Evolutionary conservation across 2,113 vertebrate species (phyloP).

Genomic region (Rhinogobius similis): DNA sequence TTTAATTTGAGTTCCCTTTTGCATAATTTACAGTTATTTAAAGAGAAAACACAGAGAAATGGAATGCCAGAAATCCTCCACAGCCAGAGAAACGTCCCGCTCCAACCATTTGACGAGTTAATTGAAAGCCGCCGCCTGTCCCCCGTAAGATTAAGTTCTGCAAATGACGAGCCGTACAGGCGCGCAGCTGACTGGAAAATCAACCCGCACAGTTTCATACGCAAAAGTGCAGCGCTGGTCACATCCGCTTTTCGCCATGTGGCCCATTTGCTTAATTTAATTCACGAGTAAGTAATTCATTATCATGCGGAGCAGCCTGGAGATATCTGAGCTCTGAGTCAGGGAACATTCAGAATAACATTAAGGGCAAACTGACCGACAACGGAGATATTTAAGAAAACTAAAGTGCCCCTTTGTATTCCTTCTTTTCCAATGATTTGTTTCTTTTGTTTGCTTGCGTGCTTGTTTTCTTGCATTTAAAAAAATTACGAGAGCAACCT

Average conservation of each 20-base stretch:
- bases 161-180: conserved; percentile 63
- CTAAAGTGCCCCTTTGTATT: too few relatives aligned
- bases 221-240: conserved; percentile 51
- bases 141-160: conserved; percentile 60
- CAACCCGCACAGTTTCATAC: conserved; percentile 39
- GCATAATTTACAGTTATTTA: background rate
- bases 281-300: conserved; percentile 59
- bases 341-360: conserved; percentile 36
- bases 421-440: too few relatives aligned
- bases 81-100: conserved; percentile 55
- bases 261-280: conserved; percentile 68
- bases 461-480: too few relatives aligned
- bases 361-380: background rate
- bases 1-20: background rate
- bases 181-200: conserved; percentile 58
- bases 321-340: conserved; percentile 49
- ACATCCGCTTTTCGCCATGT: conserved; percentile 55
- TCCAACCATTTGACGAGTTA: conserved; percentile 67
- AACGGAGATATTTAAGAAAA: background rate
- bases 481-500: too few relatives aligned
- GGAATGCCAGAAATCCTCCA: background rate
- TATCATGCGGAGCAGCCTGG: conserved; percentile 50
- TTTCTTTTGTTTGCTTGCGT: too few relatives aligned
- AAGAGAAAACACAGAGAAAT: background rate
- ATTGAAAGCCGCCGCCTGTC: conserved; percentile 69